Evolutionary conservation across 2,797 vertebrate genomes (phyloP).

Genomic region (Danio kyathit): DNA sequence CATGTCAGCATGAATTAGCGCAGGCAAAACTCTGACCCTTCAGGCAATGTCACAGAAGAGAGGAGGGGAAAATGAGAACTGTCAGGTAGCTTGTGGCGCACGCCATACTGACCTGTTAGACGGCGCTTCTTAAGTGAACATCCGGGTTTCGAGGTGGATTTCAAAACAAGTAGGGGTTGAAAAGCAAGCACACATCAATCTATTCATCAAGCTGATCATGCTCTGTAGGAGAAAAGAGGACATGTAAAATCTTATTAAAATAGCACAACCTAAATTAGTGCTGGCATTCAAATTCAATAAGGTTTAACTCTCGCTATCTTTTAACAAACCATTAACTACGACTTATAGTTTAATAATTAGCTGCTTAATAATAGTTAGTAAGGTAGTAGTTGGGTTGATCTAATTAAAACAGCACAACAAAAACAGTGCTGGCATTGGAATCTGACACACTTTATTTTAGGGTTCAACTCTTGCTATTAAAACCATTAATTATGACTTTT

Average conservation of each 20-base stretch:
- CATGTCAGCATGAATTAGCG: constrained; percentile 80
- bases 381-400: no score
- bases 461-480: no score
- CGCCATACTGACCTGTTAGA: constrained; percentile 52
- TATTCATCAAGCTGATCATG: neutral
- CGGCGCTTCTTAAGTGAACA: neutral
- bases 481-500: no score
- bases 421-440: no score
- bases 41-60: constrained; percentile 63
- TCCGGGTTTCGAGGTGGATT: neutral
- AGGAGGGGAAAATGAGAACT: constrained; percentile 70
- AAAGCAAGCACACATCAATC: neutral
- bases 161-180: neutral
- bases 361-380: no score
- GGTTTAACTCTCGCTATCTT: no score
- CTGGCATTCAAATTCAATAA: neutral
- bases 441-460: no score
- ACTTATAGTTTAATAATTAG: no score
- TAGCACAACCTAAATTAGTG: neutral
- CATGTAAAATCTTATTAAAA: neutral
- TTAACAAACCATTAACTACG: no score
- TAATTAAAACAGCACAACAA: no score
- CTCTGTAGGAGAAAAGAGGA: neutral
- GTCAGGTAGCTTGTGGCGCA: constrained; percentile 78
- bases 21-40: constrained; percentile 73